phyloP scores from a whole-genome alignment of 2,797 vertebrate species.

The Limnodromus scolopaceus region DNA sequence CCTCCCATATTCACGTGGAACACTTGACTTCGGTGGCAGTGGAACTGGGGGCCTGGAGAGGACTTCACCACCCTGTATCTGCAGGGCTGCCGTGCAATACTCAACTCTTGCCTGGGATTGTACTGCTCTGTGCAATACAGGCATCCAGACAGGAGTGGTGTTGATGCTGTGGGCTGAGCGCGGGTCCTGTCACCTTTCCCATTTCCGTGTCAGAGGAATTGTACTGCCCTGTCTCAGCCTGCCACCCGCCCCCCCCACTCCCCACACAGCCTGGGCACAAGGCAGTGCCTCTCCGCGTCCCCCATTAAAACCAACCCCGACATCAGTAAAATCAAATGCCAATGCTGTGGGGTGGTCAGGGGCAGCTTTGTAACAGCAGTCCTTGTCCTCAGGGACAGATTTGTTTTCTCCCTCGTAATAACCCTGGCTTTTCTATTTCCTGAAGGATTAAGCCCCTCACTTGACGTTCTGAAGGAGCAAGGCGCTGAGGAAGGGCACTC shows the following conservation, averaged over 20 bases:
- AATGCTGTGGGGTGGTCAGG: background rate
- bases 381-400: background rate
- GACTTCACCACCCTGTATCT: background rate
- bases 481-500: background rate
- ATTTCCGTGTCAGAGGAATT: background rate
- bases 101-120: background rate
- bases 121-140: background rate
- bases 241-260: background rate
- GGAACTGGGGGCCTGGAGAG: background rate
- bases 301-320: background rate
- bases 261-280: background rate
- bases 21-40: background rate
- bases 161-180: background rate
- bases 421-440: background rate
- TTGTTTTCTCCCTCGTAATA: background rate
- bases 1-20: rapidly evolving
- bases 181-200: background rate
- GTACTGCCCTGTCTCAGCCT: background rate
- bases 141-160: background rate
- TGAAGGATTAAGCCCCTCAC: background rate
- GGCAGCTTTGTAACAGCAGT: background rate
- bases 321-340: background rate
- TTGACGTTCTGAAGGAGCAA: background rate
- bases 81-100: background rate
- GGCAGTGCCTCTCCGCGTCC: background rate